These are phyloP conservation scores for Drosophila subobscura DNA, from an alignment of 1,140 invertebrate genomes.

Conservation along the genomic window DNA sequence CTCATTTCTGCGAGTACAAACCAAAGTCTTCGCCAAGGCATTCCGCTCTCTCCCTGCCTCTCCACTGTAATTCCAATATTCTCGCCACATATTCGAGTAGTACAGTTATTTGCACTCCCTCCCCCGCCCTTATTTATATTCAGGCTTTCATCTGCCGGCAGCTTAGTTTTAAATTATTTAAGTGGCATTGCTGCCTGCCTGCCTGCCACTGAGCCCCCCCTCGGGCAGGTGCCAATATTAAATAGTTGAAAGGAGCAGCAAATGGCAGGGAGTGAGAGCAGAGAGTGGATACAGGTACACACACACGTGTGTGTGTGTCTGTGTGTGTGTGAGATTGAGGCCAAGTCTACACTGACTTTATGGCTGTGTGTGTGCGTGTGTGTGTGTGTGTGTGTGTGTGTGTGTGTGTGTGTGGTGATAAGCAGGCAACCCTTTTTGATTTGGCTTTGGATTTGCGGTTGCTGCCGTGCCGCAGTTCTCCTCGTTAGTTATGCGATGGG, in stretches of 20 bases:
- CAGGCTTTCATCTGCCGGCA: conserved; percentile 14
- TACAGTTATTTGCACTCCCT: neutral
- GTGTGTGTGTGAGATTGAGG: conserved; percentile 3
- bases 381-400: neutral
- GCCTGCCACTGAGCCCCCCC: neutral
- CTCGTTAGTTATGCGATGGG: conserved; percentile 74
- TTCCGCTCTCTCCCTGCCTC: no score
- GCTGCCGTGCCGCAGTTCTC: conserved; percentile 59
- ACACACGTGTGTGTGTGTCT: conserved; percentile 3
- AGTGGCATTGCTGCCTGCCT: conserved; percentile 5
- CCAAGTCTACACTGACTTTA: conserved; percentile 56
- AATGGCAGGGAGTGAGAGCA: neutral
- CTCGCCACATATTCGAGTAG: neutral
- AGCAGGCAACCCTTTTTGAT: conserved; percentile 78
- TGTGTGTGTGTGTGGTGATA: conserved; percentile 48
- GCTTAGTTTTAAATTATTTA: conserved; percentile 63
- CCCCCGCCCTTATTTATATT: neutral
- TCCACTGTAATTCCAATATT: neutral
- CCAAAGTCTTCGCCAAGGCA: no score
- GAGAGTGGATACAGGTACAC: conserved; percentile 1
- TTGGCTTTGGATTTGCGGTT: conserved; percentile 81
- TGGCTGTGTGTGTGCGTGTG: no score
- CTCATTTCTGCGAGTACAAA: no score
- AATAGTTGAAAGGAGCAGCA: conserved; percentile 72
- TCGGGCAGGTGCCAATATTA: conserved; percentile 75